Evolutionary conservation across 2,888 invertebrate species (phyloP).

Genomic region (Macrosiphum euphorbiae): DNA sequence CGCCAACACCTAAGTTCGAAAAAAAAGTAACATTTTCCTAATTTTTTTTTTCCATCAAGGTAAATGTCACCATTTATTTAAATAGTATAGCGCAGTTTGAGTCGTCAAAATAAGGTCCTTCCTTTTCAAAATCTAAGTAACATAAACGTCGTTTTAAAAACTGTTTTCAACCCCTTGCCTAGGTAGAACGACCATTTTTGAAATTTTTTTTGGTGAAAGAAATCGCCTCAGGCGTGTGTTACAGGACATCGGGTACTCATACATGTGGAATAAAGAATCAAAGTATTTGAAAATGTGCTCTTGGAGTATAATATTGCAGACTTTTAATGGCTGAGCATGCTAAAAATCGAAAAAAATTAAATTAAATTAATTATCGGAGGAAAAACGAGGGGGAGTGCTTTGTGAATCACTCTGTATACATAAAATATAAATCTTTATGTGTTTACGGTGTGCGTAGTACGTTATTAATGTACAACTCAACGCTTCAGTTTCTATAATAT

Average conservation of each 20-base stretch:
- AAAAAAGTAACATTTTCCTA: no score
- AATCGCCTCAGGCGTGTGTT: background rate
- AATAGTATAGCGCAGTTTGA: no score
- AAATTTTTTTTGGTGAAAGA: background rate
- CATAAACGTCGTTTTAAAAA: no score
- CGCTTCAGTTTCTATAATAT: background rate
- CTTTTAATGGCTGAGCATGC: background rate
- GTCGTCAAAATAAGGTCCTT: no score
- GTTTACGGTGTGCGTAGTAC: background rate
- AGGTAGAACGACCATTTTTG: no score
- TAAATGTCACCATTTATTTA: no score
- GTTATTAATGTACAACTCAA: background rate
- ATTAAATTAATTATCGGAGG: background rate
- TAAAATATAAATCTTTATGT: background rate
- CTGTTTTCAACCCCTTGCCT: no score
- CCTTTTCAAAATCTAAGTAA: no score
- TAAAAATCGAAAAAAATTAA: background rate
- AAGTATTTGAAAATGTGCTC: background rate
- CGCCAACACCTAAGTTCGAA: no score
- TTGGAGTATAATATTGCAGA: background rate
- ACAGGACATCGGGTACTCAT: no score
- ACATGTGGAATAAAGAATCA: background rate
- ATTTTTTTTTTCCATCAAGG: no score
- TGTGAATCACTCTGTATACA: background rate
- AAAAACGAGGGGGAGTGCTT: background rate